A percentile compares a stretch with the other conserved stretches of the same genome.
Conservation (phyloP, 2,797 vertebrate genomes). For the Lepilemur ruficaudatus region DNA sequence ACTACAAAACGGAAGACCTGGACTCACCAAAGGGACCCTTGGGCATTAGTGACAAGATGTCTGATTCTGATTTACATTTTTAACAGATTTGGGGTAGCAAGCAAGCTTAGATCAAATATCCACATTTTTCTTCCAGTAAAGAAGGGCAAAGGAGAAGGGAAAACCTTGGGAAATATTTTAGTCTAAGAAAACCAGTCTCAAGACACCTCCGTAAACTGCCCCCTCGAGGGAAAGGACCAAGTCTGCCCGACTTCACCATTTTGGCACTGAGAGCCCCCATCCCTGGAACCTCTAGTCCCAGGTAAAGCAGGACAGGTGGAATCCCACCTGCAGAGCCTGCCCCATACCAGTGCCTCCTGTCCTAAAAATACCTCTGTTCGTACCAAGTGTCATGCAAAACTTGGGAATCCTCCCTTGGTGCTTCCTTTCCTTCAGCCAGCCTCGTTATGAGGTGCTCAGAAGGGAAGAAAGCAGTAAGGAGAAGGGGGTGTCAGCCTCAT, state of each 20-base stretch:
- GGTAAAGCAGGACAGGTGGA: background rate
- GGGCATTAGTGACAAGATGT: background rate
- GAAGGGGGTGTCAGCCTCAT: fast-evolving
- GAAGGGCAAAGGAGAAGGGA: background rate
- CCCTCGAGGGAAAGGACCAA: background rate
- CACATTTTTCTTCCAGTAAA: background rate
- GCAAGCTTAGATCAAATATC: background rate
- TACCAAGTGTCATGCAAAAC: background rate
- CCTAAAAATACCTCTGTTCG: background rate
- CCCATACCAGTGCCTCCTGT: background rate
- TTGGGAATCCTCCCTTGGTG: background rate
- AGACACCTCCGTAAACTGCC: too few relatives aligned
- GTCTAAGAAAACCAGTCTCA: background rate
- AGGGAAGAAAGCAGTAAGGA: background rate
- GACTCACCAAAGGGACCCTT: background rate
- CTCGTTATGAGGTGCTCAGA: background rate
- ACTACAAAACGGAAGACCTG: background rate
- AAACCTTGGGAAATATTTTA: background rate
- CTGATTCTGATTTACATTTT: background rate
- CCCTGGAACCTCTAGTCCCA: background rate
- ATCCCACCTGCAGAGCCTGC: background rate
- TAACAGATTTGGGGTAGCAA: background rate
- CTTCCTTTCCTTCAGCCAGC: background rate
- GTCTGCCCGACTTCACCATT: fast-evolving
- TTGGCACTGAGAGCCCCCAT: background rate